Evolutionary conservation across 2,888 invertebrate genomes (phyloP).

Genomic region (Poecilobothrus nobilitatus): DNA sequence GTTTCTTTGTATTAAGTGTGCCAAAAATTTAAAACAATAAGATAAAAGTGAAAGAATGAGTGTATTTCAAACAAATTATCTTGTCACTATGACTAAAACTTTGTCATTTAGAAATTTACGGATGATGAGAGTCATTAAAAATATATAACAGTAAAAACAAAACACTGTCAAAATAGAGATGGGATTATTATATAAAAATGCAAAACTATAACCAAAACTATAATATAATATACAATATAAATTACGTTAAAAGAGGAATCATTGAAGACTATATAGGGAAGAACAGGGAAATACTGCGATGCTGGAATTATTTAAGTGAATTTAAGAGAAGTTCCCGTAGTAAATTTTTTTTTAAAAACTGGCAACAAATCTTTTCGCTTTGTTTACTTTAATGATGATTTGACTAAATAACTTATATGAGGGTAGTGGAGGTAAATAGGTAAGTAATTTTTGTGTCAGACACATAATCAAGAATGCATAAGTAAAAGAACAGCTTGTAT

Average conservation of each 20-base stretch:
- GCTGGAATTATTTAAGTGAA: neutral
- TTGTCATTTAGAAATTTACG: slow-evolving; percentile 6
- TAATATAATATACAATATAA: too few relatives aligned
- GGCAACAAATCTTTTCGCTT: neutral
- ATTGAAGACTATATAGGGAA: too few relatives aligned
- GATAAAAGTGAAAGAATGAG: neutral
- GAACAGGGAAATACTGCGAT: too few relatives aligned
- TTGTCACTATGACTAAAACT: slow-evolving; percentile 1
- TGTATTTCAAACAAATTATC: slow-evolving; percentile 1
- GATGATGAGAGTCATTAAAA: slow-evolving; percentile 4
- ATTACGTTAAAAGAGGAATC: too few relatives aligned
- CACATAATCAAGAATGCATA: too few relatives aligned
- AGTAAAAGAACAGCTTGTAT: too few relatives aligned
- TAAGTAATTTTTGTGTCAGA: too few relatives aligned
- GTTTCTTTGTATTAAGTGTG: neutral
- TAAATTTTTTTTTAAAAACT: neutral
- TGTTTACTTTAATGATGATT: neutral
- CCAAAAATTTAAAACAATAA: neutral
- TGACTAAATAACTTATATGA: neutral
- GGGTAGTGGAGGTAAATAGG: too few relatives aligned
- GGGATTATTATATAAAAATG: too few relatives aligned
- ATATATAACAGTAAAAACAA: neutral
- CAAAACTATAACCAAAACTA: too few relatives aligned
- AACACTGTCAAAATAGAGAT: too few relatives aligned
- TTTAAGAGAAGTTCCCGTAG: neutral